Conservation (phyloP, 2,888 invertebrate species). For the Temnothorax ravouxi region DNA sequence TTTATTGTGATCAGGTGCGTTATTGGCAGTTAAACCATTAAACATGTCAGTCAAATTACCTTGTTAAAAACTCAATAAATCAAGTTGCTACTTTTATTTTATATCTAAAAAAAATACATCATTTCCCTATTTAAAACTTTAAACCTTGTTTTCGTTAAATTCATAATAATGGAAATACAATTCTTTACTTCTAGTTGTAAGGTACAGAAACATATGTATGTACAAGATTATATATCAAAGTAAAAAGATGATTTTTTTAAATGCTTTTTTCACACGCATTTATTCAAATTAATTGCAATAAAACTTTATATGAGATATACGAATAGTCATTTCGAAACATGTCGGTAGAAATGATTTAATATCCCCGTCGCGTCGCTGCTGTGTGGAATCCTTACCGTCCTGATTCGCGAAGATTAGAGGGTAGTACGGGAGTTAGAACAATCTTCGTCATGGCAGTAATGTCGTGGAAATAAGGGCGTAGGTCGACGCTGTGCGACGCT, state of each 20-base stretch:
- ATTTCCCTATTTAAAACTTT: too few species aligned
- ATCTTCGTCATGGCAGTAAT: conserved; percentile 39
- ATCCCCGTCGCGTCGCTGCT: neutral
- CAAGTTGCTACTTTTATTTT: too few species aligned
- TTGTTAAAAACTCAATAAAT: too few species aligned
- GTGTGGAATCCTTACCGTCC: neutral
- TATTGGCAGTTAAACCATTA: too few species aligned
- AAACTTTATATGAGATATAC: neutral
- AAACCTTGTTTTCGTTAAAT: too few species aligned
- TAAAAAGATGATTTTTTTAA: neutral
- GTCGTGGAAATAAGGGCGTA: conserved; percentile 55
- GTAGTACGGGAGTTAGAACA: conserved; percentile 16
- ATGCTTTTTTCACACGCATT: neutral
- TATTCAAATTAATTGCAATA: conserved; percentile 3
- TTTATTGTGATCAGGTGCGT: too few species aligned
- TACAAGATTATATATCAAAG: too few species aligned
- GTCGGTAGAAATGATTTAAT: conserved; percentile 36
- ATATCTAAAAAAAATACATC: too few species aligned
- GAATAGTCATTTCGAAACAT: neutral
- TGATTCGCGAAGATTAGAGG: conserved; percentile 2
- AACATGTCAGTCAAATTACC: too few species aligned
- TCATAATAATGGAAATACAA: too few species aligned
- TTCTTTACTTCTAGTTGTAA: too few species aligned
- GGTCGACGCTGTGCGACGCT: conserved; percentile 40
- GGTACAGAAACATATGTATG: too few species aligned